Evolutionary conservation across 2,113 vertebrate genomes (phyloP).

Genomic region (Panurus biarmicus): DNA sequence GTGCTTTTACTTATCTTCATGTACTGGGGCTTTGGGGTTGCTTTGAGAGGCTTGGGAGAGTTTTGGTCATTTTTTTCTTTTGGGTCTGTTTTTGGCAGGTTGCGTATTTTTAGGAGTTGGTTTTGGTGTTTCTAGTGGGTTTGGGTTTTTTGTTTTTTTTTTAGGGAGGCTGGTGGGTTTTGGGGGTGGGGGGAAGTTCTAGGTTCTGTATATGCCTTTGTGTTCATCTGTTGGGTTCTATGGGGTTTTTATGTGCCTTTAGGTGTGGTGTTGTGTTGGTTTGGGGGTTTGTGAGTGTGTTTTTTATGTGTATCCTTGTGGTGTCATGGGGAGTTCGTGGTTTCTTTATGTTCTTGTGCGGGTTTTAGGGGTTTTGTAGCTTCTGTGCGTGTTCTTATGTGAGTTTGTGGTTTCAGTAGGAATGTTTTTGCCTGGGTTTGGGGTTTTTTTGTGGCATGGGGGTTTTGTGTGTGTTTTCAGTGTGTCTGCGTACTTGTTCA

Average conservation of each 20-base stretch:
- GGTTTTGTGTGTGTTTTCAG: not conserved
- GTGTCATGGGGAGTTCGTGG: rapidly evolving
- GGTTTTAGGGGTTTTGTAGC: not conserved
- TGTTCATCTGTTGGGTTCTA: not conserved
- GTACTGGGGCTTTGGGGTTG: not conserved
- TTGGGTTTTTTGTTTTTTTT: not conserved
- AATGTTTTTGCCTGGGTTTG: not conserved
- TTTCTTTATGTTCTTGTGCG: not conserved
- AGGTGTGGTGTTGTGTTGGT: not conserved
- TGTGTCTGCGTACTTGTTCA: not conserved
- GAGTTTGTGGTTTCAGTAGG: not conserved
- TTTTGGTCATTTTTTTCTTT: not conserved
- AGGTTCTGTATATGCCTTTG: not conserved
- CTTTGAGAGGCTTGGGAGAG: not conserved
- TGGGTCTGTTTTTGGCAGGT: not conserved
- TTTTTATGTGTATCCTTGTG: not conserved
- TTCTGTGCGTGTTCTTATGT: not conserved
- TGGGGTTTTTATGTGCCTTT: not conserved
- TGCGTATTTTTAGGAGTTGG: rapidly evolving
- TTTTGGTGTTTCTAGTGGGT: not conserved
- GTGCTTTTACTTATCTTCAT: not conserved
- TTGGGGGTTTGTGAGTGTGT: not conserved
- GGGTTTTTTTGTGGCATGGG: too few relatives aligned
- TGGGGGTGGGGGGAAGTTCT: rapidly evolving
- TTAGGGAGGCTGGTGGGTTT: not conserved